Base-by-base conservation (phyloP, 2,888 invertebrate genomes). In the Tachina lurida region DNA sequence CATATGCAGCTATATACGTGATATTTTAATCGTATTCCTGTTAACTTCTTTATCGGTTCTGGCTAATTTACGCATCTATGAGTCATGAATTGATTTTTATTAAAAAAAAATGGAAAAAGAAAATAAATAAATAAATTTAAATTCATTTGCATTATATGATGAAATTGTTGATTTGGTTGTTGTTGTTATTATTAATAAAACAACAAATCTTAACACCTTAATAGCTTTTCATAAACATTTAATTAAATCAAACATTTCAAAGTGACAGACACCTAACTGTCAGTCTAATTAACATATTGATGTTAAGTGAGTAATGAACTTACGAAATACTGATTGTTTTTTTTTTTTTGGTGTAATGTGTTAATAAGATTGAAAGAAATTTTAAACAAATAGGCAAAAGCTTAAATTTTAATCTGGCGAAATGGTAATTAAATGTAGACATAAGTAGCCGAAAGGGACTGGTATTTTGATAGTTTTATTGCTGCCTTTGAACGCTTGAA, bases 211-310 rank as follows among this genome's bases (percentile, higher is more conserved):
- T 39, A 63, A 56, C 60, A 60, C n/a, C 5, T 70, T 10, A 43
- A 70, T 52, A 17, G 19, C 3, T 13, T 52, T 68, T 13, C 41
- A 49, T 22, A 68, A 65, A 67, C 47, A 56, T 60, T 47, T 73
- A 22, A 54, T 43, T 31, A 45, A 43, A 62, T 2, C 39, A 70
- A 60, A 78, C n/a, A 62, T 13, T 43, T 60, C 17, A 45, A 47
- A 43, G 65, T 41, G 65, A 54, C 9, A 17, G 17, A 22, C 9
- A 71, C 43, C 70, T 84, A 84, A 84, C 80, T 76, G 80, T 84
- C 60, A 47, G 9, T 19, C 62, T 54, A 54, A 76, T 80, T 84
- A 65, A 10, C 84, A 80, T 84, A 80, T 80, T 80, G 19, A 75
- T 71, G 56, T 74, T 47, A 39, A 67, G 39, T 63, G 62, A 54